Base-by-base conservation (phyloP, 1,140 invertebrate genomes). In the Augochlora pura region DNA sequence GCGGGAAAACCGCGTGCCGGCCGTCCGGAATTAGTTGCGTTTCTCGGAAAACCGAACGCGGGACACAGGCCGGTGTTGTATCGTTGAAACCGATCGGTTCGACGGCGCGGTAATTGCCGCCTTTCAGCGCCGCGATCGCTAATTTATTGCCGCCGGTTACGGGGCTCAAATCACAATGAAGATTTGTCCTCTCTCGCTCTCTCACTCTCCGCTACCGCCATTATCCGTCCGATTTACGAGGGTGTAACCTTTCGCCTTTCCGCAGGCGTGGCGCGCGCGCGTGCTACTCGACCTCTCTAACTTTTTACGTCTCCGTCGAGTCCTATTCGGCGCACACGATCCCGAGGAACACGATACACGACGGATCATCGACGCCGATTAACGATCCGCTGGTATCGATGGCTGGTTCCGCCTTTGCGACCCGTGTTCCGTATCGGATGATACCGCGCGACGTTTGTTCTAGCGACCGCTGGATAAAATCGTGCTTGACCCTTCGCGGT, bases 21-120 rank as follows among this genome's bases (percentile, higher is more conserved):
- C 10, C 14, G 0, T 0, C 25, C 39, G 59, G 83, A 83, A 84
- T 84, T 78, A 83, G 67, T 83, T n/a, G n/a, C 78, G 39, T 39
- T 25, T 9, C 54, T 39, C 66, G 67, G 69, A 77, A 52, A 18
- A 46, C 52, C n/a, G 63, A 57, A n/a, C 18, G 7, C n/a, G n/a
- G n/a, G n/a, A n/a, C n/a, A n/a, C n/a, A n/a, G 2, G n/a, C 21
- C 14, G 25, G 23, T 18, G 0, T n/a, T 12, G 59, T 65, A 59
- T 79, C 72, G 82, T 80, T 59, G 49, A 79, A 84, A 42, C 76
- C 49, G 60, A 83, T 84, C 76, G 57, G 16, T 70, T 27, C 67
- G 75, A 12, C 63, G 23, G 57, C 67, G 18, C 63, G 23, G 67
- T 63, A 71, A 77, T 63, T 71, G 46, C 59, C 68, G 49, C 68